phyloP scores from a whole-genome alignment of 2,888 invertebrate species.

The Elysia crispata region DNA sequence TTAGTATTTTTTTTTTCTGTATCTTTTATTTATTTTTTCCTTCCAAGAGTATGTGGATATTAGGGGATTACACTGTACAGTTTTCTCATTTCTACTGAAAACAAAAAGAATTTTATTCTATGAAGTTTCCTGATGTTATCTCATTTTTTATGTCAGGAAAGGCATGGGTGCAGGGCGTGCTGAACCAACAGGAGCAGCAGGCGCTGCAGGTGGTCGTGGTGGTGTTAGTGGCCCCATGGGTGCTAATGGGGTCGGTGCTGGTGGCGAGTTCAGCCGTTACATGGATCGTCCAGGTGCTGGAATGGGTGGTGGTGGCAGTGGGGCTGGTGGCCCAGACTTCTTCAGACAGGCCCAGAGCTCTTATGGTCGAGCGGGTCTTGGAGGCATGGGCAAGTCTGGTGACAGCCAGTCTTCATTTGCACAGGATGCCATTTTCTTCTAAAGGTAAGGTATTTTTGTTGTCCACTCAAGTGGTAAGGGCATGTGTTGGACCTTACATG shows the following conservation, averaged over 20 bases:
- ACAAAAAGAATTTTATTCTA: not conserved
- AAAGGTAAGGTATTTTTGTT: too few relatives aligned
- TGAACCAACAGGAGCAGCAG: slow-evolving; percentile 27
- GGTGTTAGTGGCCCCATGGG: slow-evolving; percentile 18
- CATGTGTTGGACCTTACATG: too few relatives aligned
- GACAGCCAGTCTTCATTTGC: slow-evolving; percentile 50
- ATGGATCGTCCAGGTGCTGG: slow-evolving; percentile 49
- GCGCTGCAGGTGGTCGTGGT: slow-evolving; percentile 26
- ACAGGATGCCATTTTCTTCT: slow-evolving; percentile 47
- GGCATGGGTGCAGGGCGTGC: slow-evolving; percentile 39
- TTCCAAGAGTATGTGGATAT: not conserved
- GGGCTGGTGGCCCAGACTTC: slow-evolving; percentile 56
- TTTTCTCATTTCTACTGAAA: too few relatives aligned
- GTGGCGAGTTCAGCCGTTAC: slow-evolving; percentile 38
- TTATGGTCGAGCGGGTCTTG: slow-evolving; percentile 38
- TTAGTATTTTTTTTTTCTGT: too few relatives aligned
- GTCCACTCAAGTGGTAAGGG: too few relatives aligned
- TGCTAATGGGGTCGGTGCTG: slow-evolving; percentile 40
- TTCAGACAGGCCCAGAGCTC: slow-evolving; percentile 44
- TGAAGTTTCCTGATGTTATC: not conserved
- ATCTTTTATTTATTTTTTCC: too few relatives aligned
- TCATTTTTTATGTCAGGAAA: slow-evolving; percentile 40
- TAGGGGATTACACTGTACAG: not conserved
- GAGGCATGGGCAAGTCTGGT: slow-evolving; percentile 34
- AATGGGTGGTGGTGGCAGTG: slow-evolving; percentile 46